A percentile compares a stretch with the other conserved stretches of the same genome.
Evolutionary conservation across 2,888 invertebrate species (phyloP).

Genomic region (Pachliopta kotzebuea): DNA sequence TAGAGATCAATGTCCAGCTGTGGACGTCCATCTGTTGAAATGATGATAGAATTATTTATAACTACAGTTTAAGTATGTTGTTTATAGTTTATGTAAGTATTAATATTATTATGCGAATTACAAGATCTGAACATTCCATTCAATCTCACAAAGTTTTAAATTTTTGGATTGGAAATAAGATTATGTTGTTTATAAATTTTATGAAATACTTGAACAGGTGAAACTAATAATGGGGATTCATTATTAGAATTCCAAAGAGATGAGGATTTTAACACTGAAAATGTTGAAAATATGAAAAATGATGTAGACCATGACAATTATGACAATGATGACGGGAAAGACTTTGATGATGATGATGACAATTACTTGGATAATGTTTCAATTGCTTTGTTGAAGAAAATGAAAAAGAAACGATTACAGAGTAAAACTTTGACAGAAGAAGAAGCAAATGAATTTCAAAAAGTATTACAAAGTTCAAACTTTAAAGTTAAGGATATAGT

Average conservation of each 20-base stretch:
- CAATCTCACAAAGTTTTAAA: too few species aligned
- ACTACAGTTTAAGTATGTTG: too few species aligned
- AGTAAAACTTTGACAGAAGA: conserved; percentile 45
- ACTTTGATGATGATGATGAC: conserved; percentile 47
- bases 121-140: too few species aligned
- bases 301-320: conserved; percentile 35
- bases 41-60: too few species aligned
- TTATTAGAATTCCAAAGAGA: conserved; percentile 45
- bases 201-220: conserved; percentile 42
- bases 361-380: conserved; percentile 56
- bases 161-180: neutral
- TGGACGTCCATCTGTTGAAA: too few species aligned
- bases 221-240: conserved; percentile 47
- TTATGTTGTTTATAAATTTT: neutral
- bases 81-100: too few species aligned
- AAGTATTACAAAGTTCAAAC: conserved; percentile 52
- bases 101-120: too few species aligned
- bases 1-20: too few species aligned
- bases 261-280: conserved; percentile 39
- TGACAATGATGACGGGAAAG: conserved; percentile 34
- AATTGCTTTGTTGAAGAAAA: conserved; percentile 57
- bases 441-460: conserved; percentile 51
- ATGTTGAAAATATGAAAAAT: too few species aligned
- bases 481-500: conserved; percentile 66
- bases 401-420: conserved; percentile 51